These are phyloP conservation scores for Formica aserva DNA, from an alignment of 2,888 invertebrate species.

Conservation along the genomic window DNA sequence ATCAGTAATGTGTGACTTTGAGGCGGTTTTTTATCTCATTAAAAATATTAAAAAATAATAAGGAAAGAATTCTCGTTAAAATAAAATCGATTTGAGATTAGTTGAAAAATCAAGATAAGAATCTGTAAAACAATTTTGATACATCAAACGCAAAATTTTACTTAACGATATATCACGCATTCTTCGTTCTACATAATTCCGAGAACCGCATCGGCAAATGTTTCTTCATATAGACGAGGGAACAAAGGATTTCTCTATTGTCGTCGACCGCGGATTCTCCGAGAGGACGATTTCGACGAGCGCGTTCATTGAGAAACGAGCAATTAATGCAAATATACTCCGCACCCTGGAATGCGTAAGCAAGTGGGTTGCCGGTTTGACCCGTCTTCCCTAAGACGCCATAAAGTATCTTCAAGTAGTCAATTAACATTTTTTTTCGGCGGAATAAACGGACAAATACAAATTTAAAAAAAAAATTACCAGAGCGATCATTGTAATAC, in stretches of 20 bases:
- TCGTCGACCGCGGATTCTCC: conserved; percentile 19
- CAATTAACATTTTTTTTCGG: background rate
- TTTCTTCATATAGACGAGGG: background rate
- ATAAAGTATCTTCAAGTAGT: background rate
- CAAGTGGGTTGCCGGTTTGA: conserved; percentile 64
- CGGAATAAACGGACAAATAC: conserved; percentile 18
- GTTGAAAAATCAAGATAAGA: too few relatives aligned
- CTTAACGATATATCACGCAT: conserved; percentile 6
- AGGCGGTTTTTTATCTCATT: too few relatives aligned
- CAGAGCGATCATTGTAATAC: background rate
- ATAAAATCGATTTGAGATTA: too few relatives aligned
- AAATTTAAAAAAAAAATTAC: conserved; percentile 16
- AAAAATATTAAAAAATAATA: too few relatives aligned
- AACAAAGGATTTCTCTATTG: conserved; percentile 20
- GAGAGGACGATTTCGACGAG: conserved; percentile 12
- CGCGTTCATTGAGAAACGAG: conserved; percentile 40
- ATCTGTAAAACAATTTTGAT: too few relatives aligned
- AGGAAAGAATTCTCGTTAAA: too few relatives aligned
- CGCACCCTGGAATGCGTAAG: conserved; percentile 39
- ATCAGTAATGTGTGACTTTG: too few relatives aligned
- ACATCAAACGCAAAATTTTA: conserved; percentile 22
- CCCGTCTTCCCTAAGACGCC: conserved; percentile 34
- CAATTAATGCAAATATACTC: conserved; percentile 66
- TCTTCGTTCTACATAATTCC: conserved; percentile 30
- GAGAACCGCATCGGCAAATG: conserved; percentile 19